A percentile compares a stretch with the other conserved stretches of the same genome.
phyloP scores from a whole-genome alignment of 2,797 vertebrate genomes.

The Acanthurus lineatus region DNA sequence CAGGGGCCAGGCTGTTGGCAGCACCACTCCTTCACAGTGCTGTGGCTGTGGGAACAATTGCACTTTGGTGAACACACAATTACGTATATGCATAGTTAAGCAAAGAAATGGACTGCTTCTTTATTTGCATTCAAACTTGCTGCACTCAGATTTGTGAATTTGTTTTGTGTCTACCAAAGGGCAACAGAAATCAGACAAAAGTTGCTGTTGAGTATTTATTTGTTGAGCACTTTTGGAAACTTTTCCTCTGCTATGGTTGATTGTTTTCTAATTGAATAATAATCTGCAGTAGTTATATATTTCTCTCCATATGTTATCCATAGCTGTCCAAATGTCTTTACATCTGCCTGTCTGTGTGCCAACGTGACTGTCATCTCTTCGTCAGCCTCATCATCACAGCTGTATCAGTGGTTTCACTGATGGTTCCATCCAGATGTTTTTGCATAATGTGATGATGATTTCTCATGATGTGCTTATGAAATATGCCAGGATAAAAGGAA shows the following conservation, averaged over 20 bases:
- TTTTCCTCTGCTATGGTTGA: not conserved
- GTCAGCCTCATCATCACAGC: not conserved
- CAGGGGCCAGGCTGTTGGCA: constrained; percentile 34
- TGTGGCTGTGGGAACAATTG: constrained; percentile 5
- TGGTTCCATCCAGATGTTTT: not conserved
- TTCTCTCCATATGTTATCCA: constrained; percentile 9
- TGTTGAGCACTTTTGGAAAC: not conserved
- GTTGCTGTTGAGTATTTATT: not conserved
- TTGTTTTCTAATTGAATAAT: constrained; percentile 12
- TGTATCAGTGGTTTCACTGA: not conserved
- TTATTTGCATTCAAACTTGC: not conserved
- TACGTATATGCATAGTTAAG: constrained; percentile 7
- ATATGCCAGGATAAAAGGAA: not conserved
- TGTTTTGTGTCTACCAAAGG: constrained; percentile 2
- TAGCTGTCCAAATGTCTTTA: not conserved
- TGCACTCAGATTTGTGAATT: not conserved
- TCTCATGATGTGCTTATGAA: constrained; percentile 1
- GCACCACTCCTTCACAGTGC: constrained; percentile 25
- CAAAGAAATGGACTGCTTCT: too few relatives aligned
- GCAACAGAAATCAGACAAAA: not conserved
- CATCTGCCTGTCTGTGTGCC: not conserved
- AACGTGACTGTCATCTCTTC: not conserved
- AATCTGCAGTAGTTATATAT: not conserved
- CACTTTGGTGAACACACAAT: constrained; percentile 10
- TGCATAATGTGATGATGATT: not conserved